A percentile compares a stretch with the other conserved stretches of the same genome.
phyloP scores from a whole-genome alignment of 1,140 invertebrate species.

The Oreohelix idahoensis region DNA sequence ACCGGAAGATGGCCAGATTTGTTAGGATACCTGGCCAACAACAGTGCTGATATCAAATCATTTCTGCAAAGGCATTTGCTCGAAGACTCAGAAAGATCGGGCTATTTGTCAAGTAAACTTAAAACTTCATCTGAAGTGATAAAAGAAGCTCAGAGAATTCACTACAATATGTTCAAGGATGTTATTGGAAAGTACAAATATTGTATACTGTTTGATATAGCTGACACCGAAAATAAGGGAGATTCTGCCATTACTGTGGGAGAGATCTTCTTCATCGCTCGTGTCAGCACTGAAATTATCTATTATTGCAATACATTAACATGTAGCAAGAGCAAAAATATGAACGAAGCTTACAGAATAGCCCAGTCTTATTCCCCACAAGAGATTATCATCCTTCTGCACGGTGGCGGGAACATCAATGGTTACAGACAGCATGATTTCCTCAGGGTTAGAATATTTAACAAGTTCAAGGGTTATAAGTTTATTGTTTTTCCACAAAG shows the following conservation, averaged over 20 bases:
- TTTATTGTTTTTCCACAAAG: slow-evolving; percentile 47
- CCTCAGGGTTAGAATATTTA: slow-evolving; percentile 13
- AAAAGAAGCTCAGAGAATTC: slow-evolving; percentile 44
- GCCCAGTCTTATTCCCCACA: background rate
- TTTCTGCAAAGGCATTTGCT: background rate
- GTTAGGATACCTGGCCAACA: no score
- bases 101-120: background rate
- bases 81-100: background rate
- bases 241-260: slow-evolving; percentile 50
- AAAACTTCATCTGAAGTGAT: slow-evolving; percentile 27
- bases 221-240: slow-evolving; percentile 48
- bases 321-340: slow-evolving; percentile 4
- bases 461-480: slow-evolving; percentile 31
- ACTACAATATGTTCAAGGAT: slow-evolving; percentile 34
- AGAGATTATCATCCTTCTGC: slow-evolving; percentile 41
- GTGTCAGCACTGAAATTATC: slow-evolving; percentile 34
- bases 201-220: slow-evolving; percentile 46
- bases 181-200: slow-evolving; percentile 13
- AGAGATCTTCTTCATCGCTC: slow-evolving; percentile 34
- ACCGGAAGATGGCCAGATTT: no score
- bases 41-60: background rate
- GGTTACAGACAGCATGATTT: slow-evolving; percentile 32
- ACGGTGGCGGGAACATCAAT: slow-evolving; percentile 52
- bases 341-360: slow-evolving; percentile 8
- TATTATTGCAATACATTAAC: slow-evolving; percentile 33